Evolutionary conservation across 1,140 invertebrate genomes (phyloP).

Genomic region (Pogonognathellus flavescens): DNA sequence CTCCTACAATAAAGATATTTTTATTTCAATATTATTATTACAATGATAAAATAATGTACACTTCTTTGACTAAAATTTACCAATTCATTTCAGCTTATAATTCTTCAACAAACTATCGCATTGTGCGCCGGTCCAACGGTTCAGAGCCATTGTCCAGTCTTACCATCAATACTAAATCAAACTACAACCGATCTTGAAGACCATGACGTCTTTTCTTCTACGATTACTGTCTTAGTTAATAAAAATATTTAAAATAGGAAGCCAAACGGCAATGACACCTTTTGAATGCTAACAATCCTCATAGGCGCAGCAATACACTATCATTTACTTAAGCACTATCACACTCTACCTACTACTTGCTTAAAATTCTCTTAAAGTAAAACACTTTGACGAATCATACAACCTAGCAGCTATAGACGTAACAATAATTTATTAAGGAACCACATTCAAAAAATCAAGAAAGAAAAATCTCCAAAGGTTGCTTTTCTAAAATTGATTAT

Average conservation of each 20-base stretch:
- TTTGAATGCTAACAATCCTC: neutral
- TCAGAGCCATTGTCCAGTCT: conserved; percentile 13
- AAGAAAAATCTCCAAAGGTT: too few relatives aligned
- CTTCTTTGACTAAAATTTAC: conserved; percentile 9
- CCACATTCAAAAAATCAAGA: too few relatives aligned
- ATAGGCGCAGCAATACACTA: too few relatives aligned
- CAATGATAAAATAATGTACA: conserved; percentile 40
- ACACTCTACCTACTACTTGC: too few relatives aligned
- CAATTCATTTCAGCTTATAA: conserved; percentile 7
- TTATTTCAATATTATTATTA: neutral
- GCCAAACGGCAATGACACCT: neutral
- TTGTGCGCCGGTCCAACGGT: conserved; percentile 24
- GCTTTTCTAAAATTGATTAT: too few relatives aligned
- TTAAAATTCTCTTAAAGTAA: too few relatives aligned
- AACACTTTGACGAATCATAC: too few relatives aligned
- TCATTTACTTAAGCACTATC: too few relatives aligned
- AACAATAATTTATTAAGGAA: too few relatives aligned
- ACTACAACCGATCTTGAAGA: neutral
- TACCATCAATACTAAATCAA: conserved; percentile 8
- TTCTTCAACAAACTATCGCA: conserved; percentile 3
- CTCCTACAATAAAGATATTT: too few relatives aligned
- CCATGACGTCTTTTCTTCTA: neutral
- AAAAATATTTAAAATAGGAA: conserved; percentile 30
- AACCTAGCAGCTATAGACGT: too few relatives aligned
- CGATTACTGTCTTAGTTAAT: conserved; percentile 19